Base-by-base conservation (phyloP, 2,797 vertebrate genomes). In the Denticeps clupeoides region DNA sequence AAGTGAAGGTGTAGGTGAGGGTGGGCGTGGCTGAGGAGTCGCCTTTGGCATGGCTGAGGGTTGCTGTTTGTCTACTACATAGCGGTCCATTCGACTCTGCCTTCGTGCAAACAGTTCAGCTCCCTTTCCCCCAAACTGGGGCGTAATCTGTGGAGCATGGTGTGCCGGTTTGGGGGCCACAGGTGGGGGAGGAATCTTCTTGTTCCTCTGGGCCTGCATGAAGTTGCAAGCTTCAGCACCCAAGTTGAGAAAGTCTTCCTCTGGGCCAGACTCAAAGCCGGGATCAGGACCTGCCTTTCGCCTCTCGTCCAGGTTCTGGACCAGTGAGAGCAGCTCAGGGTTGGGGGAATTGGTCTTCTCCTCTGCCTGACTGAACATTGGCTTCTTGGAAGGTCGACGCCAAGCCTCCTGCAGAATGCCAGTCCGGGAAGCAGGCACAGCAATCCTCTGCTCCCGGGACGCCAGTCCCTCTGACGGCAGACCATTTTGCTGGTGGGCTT, bases 201-300 rank as follows among this genome's bases (percentile, higher is more conserved):
- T 80, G 72, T 82, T 82, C 47, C 74, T 86, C 57, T 88, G 84
- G 57, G 77, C 75, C 76, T 97, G 95, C 91, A 95, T 88, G 71
- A 97, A 98, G 69, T 98, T 98, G 56, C 91, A 96, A 41, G 93
- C 94, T 65, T 99, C 95, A 0, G 95, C 94, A 2, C 95, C 95
- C 5, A 99, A 76, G 59, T 91, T 89, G 55, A 99, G 77, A 59
- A 89, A 89, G 64, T 98, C 94, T 51, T 99, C 94, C 60, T 98
- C 95, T 0, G 89, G 90, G 26, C 93, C 93, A 4, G 91, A 97
- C 69, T 99, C 95, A 0, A 89, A 90, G 15, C 89, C 90, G 1
- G 73, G 50, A 3, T 85, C 49, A 0, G 56, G 15, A 7, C 53
- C 31, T 2, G 76, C 67, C 49, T 61, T 83, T 1, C 84, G 78